Evolutionary conservation across 2,113 vertebrate species (phyloP).

Genomic region (Salvator merianae): DNA sequence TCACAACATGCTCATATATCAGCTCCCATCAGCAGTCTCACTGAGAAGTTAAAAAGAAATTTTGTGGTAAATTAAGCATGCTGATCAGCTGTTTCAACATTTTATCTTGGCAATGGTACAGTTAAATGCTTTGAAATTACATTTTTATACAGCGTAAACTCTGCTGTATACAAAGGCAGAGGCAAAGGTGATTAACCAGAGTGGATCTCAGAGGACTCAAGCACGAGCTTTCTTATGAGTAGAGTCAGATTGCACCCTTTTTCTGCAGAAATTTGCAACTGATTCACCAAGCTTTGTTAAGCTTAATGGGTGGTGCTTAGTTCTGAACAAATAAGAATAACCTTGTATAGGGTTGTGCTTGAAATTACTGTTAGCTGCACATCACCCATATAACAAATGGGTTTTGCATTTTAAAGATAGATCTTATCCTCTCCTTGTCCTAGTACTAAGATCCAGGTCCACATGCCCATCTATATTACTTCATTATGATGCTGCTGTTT

Average conservation of each 20-base stretch:
- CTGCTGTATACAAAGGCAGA: background rate
- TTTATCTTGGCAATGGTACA: background rate
- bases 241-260: background rate
- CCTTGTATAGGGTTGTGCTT: background rate
- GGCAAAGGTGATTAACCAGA: background rate
- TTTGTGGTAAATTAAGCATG: conserved; percentile 14
- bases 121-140: background rate
- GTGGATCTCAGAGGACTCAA: background rate
- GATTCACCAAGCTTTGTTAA: background rate
- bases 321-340: background rate
- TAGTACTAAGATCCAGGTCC: background rate
- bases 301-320: background rate
- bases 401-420: background rate
- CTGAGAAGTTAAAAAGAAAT: background rate
- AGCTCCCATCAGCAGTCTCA: background rate
- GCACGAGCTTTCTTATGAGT: background rate
- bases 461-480: background rate
- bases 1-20: background rate
- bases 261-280: background rate
- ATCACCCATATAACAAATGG: background rate
- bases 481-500: conserved; percentile 3
- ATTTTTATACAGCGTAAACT: background rate
- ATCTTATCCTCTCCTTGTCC: background rate
- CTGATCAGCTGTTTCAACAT: conserved; percentile 1
- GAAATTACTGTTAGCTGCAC: background rate